phyloP scores from a whole-genome alignment of 2,113 vertebrate genomes.

The Colius striatus region DNA sequence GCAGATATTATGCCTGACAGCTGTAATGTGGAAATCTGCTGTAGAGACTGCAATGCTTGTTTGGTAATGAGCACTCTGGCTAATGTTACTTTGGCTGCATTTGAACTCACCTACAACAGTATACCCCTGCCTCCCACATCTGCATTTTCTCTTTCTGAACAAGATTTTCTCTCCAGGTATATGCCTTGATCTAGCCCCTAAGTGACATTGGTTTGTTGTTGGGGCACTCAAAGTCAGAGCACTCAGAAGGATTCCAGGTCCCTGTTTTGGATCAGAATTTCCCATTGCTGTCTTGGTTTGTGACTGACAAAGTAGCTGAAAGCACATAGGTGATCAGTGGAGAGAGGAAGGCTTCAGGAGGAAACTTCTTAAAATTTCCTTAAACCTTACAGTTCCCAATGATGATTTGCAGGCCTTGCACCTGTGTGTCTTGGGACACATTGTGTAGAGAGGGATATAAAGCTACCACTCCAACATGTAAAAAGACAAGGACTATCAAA shows the following conservation, averaged over 20 bases:
- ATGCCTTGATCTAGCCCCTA: not conserved
- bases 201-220: not conserved
- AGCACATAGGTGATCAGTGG: not conserved
- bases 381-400: not conserved
- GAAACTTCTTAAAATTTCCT: not conserved
- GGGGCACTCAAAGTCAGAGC: not conserved
- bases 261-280: not conserved
- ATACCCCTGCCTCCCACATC: not conserved
- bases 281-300: not conserved
- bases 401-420: not conserved
- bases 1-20: not conserved
- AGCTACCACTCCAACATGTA: not conserved
- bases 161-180: not conserved
- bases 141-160: not conserved
- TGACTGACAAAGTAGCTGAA: not conserved
- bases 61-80: not conserved
- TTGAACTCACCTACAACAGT: not conserved
- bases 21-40: not conserved
- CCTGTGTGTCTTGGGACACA: not conserved
- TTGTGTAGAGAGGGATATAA: not conserved
- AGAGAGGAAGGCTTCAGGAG: not conserved
- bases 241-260: not conserved
- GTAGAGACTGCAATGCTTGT: not conserved
- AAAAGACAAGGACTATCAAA: conserved; percentile 12
- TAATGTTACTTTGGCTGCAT: not conserved